phyloP scores from a whole-genome alignment of 2,888 invertebrate genomes.

The Agrochola macilenta region DNA sequence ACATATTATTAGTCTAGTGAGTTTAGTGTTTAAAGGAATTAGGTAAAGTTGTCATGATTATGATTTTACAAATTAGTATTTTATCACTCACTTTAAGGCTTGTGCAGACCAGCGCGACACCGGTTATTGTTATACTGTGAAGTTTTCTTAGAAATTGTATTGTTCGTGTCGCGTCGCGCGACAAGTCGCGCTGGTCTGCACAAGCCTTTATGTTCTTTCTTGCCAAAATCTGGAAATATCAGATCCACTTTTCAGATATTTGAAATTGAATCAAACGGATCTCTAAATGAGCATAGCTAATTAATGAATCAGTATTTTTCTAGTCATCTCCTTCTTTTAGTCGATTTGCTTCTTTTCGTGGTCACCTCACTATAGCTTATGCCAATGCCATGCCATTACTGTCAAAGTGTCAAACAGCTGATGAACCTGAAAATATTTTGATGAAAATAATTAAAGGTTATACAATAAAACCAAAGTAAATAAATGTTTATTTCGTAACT shows the following conservation, averaged over 20 bases:
- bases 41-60: neutral
- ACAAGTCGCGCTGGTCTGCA: too few species aligned
- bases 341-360: neutral
- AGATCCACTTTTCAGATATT: neutral
- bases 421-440: conserved; percentile 27
- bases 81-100: too few species aligned
- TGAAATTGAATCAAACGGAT: neutral
- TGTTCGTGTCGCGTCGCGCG: too few species aligned
- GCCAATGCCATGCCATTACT: neutral
- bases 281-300: neutral
- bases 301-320: neutral
- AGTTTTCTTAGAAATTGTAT: too few species aligned
- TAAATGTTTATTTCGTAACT: conserved; percentile 21
- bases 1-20: too few species aligned
- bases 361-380: neutral
- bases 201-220: conserved; percentile 3
- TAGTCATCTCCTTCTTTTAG: neutral
- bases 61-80: neutral
- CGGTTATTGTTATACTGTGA: too few species aligned
- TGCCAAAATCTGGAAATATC: neutral
- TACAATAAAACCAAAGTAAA: conserved; percentile 17
- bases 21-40: neutral
- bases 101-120: too few species aligned
- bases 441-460: conserved; percentile 33
- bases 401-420: conserved; percentile 42